A percentile compares a stretch with the other conserved stretches of the same genome.
Conservation (phyloP, 2,113 vertebrate species). For the Lota lota region DNA sequence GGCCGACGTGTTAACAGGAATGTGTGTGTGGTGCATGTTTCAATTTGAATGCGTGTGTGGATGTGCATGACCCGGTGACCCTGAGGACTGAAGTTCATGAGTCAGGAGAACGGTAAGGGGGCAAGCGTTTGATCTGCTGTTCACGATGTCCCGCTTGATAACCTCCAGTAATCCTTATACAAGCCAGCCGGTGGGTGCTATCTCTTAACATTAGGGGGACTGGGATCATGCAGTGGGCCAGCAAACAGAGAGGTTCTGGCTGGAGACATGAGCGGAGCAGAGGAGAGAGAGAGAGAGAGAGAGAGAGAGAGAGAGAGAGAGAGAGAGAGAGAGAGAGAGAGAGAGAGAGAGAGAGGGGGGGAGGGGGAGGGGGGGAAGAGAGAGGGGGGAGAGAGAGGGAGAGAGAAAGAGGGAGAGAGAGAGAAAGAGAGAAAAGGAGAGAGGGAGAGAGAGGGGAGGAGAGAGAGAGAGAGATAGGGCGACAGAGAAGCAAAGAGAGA, state of each 20-base stretch:
- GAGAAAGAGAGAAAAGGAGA: neutral
- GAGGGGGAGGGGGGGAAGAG: neutral
- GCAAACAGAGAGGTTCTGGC: neutral
- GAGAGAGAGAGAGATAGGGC: neutral
- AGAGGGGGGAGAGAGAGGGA: neutral
- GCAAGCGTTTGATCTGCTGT: conserved; percentile 45
- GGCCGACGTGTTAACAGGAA: conserved; percentile 1
- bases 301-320: neutral
- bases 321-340: conserved; percentile 1
- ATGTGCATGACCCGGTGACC: neutral
- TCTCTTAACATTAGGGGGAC: conserved; percentile 4
- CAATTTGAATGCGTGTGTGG: neutral
- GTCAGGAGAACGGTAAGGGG: too few relatives aligned
- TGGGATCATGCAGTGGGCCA: conserved; percentile 17
- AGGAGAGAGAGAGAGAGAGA: neutral
- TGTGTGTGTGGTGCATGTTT: conserved; percentile 8
- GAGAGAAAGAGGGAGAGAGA: neutral
- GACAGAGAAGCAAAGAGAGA: neutral
- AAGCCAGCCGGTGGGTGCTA: conserved; percentile 17
- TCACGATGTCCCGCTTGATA: conserved; percentile 54
- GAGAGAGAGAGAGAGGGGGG: neutral
- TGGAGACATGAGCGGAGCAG: conserved; percentile 15
- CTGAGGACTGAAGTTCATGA: too few relatives aligned
- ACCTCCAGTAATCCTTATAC: conserved; percentile 38
- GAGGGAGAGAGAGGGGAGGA: neutral